A percentile compares a stretch with the other conserved stretches of the same genome.
Conservation (phyloP, 2,888 invertebrate species). For the Crioceris asparagi region DNA sequence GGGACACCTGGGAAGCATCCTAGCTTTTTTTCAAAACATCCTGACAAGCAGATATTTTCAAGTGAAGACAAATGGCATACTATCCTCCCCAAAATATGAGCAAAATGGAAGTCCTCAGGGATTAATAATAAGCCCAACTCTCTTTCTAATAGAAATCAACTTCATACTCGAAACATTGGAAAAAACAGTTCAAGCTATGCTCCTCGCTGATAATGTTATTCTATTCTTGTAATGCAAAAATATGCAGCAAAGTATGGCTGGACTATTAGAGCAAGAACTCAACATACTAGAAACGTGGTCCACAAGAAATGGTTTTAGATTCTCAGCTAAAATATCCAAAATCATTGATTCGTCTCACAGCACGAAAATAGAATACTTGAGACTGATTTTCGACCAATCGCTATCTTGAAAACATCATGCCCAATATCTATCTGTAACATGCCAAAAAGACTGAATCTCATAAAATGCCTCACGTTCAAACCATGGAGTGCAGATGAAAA, state of each 20-base stretch:
- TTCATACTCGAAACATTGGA: slow-evolving; percentile 3
- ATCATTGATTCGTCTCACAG: no score
- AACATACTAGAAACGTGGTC: background rate
- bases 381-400: no score
- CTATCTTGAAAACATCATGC: no score
- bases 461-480: no score
- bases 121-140: slow-evolving; percentile 7
- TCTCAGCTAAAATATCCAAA: slow-evolving; percentile 1
- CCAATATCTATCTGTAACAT: no score
- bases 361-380: no score
- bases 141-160: slow-evolving; percentile 11
- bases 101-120: slow-evolving; percentile 12
- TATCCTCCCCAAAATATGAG: slow-evolving; percentile 1
- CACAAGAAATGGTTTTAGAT: background rate
- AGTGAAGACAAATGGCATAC: slow-evolving; percentile 8
- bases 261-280: background rate
- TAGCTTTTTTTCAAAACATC: slow-evolving; percentile 11
- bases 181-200: slow-evolving; percentile 3
- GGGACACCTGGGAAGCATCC: slow-evolving; percentile 6
- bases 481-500: no score
- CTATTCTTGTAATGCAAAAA: slow-evolving; percentile 5
- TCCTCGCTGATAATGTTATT: slow-evolving; percentile 7
- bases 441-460: no score
- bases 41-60: slow-evolving; percentile 4
- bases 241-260: background rate